phyloP scores from a whole-genome alignment of 1,140 invertebrate genomes.

The Trypoxylus dichotomus region DNA sequence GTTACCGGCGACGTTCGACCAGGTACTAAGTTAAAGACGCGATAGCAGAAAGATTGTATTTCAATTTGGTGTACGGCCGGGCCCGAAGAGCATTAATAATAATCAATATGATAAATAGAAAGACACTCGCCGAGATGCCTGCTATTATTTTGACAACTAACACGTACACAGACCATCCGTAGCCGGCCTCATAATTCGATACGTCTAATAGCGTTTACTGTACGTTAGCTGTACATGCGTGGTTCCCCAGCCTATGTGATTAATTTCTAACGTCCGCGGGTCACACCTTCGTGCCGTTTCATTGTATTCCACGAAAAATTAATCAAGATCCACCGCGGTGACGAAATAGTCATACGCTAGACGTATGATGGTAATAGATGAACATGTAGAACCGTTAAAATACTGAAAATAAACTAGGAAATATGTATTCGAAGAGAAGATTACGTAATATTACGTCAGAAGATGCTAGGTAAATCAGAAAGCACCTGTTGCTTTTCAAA shows the following conservation, averaged over 20 bases:
- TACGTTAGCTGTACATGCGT: neutral
- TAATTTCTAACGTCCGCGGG: neutral
- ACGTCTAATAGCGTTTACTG: neutral
- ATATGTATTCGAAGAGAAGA: too few species aligned
- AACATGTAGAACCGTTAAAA: neutral
- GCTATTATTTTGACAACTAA: neutral
- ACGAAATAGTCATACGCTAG: neutral
- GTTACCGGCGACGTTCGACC: too few species aligned
- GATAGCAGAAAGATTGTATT: neutral
- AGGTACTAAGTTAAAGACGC: neutral
- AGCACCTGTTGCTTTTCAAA: too few species aligned
- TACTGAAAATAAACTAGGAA: too few species aligned
- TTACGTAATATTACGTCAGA: too few species aligned
- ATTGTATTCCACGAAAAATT: slow-evolving; percentile 3
- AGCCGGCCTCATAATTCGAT: neutral
- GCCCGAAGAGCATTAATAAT: neutral
- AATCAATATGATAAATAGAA: slow-evolving; percentile 4
- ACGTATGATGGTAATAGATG: neutral
- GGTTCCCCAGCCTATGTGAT: neutral
- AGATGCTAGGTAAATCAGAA: too few species aligned
- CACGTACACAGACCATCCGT: neutral
- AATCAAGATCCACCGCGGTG: neutral
- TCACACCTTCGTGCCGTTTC: neutral
- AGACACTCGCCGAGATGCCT: neutral
- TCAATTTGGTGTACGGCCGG: neutral